A percentile compares a stretch with the other conserved stretches of the same genome.
These are phyloP conservation scores for Cristatella mucedo DNA, from an alignment of 2,888 invertebrate species.

Conservation along the genomic window DNA sequence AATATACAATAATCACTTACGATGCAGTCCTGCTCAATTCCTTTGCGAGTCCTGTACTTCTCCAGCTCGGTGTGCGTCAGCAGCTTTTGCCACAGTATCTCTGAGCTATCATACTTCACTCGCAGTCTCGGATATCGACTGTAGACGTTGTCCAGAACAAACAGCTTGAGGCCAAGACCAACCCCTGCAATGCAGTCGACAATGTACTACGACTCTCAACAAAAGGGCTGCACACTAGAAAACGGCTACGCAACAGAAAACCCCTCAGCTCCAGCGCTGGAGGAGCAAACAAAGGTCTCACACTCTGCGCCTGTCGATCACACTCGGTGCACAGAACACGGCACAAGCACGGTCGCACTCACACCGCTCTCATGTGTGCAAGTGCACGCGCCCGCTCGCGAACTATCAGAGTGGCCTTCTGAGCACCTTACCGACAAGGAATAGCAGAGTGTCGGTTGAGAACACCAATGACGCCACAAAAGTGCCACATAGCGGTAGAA, in stretches of 20 bases:
- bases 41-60: constrained; percentile 15
- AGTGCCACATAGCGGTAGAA: constrained; percentile 22
- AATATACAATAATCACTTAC: too few species aligned
- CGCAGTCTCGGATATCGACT: constrained; percentile 39
- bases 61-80: constrained; percentile 36
- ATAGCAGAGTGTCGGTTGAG: neutral
- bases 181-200: constrained; percentile 19
- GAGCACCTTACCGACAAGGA: neutral
- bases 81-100: constrained; percentile 30
- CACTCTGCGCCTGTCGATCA: too few species aligned
- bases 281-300: too few species aligned
- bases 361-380: too few species aligned
- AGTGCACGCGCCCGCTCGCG: too few species aligned
- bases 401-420: too few species aligned
- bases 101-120: constrained; percentile 33
- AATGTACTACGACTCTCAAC: constrained; percentile 11
- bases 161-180: constrained; percentile 38
- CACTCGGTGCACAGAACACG: too few species aligned
- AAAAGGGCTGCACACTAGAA: neutral
- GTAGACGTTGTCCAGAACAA: constrained; percentile 40
- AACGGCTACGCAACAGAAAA: too few species aligned
- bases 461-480: constrained; percentile 24
- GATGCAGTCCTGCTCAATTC: constrained; percentile 15
- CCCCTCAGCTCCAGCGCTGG: too few species aligned
- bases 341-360: too few species aligned